phyloP scores from a whole-genome alignment of 2,888 invertebrate species.

The Tipula unca region DNA sequence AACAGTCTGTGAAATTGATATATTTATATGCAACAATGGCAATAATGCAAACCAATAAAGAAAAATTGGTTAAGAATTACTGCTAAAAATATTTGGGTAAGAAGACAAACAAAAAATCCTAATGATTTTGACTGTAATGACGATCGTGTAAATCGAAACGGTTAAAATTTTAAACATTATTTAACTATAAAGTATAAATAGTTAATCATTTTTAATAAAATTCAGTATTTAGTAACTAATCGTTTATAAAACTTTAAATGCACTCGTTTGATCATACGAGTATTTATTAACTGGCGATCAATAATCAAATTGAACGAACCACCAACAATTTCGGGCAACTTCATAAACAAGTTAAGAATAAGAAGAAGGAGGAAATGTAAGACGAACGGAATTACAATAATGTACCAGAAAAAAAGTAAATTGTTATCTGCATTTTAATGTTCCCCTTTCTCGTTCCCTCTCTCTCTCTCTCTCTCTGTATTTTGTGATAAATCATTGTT shows the following conservation, averaged over 20 bases:
- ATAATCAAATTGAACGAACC: neutral
- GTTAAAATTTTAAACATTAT: neutral
- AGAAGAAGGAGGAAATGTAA: neutral
- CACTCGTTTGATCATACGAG: too few relatives aligned
- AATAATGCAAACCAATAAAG: neutral
- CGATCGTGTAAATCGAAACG: neutral
- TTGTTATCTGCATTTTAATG: neutral
- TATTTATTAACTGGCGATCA: neutral
- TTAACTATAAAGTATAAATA: neutral
- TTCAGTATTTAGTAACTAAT: neutral
- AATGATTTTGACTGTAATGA: neutral
- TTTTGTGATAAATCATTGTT: neutral
- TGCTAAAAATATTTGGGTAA: neutral
- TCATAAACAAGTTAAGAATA: neutral
- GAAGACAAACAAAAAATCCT: neutral
- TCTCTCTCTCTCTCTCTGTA: neutral
- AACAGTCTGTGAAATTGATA: neutral
- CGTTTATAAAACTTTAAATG: too few relatives aligned
- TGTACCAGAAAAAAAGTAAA: neutral
- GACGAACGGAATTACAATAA: neutral
- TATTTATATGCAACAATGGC: slow-evolving; percentile 14
- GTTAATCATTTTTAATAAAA: neutral
- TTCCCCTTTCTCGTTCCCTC: neutral
- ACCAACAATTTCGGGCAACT: neutral
- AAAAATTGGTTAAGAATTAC: neutral